Conservation (phyloP, 2,113 vertebrate species). For the Haliaeetus leucogaster region DNA sequence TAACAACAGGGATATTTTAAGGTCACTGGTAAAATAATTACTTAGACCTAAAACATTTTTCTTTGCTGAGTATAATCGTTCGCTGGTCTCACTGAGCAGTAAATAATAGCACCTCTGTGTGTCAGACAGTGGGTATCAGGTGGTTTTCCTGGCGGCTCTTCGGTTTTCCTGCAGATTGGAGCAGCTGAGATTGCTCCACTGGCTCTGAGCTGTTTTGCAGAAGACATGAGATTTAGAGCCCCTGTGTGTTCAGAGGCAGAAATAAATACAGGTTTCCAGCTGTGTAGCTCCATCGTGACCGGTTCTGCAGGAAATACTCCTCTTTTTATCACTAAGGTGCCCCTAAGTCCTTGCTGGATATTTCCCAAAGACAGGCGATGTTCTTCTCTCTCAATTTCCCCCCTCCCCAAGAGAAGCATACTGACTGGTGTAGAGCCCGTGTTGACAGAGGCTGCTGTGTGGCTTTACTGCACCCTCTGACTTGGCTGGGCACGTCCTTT, state of each 20-base stretch:
- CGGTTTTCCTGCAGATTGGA: not conserved
- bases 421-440: not conserved
- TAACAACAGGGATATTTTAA: constrained; percentile 26
- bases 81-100: not conserved
- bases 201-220: not conserved
- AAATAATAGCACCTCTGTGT: constrained; percentile 27
- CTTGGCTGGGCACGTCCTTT: not conserved
- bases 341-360: not conserved
- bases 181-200: not conserved
- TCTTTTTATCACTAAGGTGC: not conserved
- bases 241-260: not conserved
- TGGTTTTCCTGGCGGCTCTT: not conserved
- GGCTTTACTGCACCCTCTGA: not conserved
- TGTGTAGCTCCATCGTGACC: not conserved
- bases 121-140: not conserved
- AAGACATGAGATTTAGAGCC: not conserved
- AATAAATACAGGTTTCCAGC: not conserved
- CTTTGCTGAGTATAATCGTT: not conserved
- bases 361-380: not conserved
- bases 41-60: not conserved
- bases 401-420: not conserved
- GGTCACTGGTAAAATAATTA: constrained; percentile 23
- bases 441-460: not conserved
- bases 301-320: not conserved
- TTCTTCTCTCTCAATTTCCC: not conserved